Conservation (phyloP, 64 coral and sea anemone species). For the Cladopsammia gracilis region DNA sequence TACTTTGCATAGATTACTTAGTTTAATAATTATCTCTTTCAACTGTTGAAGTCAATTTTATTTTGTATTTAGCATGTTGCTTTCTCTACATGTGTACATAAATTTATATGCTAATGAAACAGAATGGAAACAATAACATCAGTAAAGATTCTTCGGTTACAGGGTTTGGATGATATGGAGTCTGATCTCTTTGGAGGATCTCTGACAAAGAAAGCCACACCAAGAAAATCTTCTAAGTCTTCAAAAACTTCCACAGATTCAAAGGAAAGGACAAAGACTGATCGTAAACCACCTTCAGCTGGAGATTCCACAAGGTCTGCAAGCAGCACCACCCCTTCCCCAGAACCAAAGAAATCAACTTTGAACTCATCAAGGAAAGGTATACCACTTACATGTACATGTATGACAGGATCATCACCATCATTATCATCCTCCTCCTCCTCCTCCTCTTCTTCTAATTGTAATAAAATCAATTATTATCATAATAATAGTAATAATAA, state of each 20-base stretch:
- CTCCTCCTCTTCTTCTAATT: not conserved
- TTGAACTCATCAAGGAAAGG: not conserved
- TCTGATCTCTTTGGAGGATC: constrained; percentile 92
- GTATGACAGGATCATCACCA: not conserved
- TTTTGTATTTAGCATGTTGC: no score
- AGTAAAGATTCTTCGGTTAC: not conserved
- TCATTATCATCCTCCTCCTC: no score
- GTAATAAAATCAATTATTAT: no score
- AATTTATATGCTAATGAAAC: no score
- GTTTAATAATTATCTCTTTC: not conserved
- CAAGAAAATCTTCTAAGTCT: constrained; percentile 50
- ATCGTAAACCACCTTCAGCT: not conserved
- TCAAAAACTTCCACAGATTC: not conserved
- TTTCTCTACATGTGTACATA: no score
- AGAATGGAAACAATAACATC: no score
- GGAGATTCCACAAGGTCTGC: not conserved
- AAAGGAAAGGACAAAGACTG: constrained; percentile 3
- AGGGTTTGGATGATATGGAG: constrained; percentile 95
- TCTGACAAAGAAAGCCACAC: constrained; percentile 52
- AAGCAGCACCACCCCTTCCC: constrained; percentile 9
- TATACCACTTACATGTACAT: not conserved
- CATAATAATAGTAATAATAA: no score
- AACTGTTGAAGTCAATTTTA: not conserved
- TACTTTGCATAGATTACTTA: not conserved
- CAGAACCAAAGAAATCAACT: constrained; percentile 38